phyloP scores from a whole-genome alignment of 2,888 invertebrate species.

The Cheilosia grossa region DNA sequence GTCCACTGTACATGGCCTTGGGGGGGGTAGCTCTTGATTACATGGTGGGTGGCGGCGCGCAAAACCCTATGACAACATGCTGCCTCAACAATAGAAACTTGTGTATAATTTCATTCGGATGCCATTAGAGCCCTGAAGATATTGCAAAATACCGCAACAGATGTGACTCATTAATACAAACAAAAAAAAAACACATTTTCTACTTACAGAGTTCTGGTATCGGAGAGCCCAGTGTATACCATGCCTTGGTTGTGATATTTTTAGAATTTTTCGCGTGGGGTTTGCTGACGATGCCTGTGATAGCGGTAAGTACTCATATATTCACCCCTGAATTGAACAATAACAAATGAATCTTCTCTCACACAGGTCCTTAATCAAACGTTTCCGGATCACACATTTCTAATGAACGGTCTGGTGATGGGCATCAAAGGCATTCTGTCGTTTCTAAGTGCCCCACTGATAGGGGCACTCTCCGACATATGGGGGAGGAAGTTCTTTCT shows the following conservation, averaged over 20 bases:
- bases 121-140: background rate
- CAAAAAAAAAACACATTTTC: constrained; percentile 60
- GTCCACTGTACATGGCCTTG: constrained; percentile 35
- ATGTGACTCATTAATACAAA: background rate
- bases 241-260: constrained; percentile 99
- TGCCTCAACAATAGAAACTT: constrained; percentile 6
- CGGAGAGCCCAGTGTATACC: constrained; percentile 98
- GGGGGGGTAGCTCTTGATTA: constrained; percentile 38
- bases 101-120: background rate
- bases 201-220: constrained; percentile 90
- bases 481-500: constrained; percentile 99
- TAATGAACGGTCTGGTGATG: constrained; percentile 99
- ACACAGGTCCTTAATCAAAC: constrained; percentile 94
- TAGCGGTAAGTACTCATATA: constrained; percentile 83
- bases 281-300: constrained; percentile 98
- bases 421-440: constrained; percentile 99
- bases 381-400: constrained; percentile 98
- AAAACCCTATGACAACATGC: constrained; percentile 7
- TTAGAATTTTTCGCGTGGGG: constrained; percentile 99
- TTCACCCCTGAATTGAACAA: background rate
- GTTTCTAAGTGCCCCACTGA: constrained; percentile 97
- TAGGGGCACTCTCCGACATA: constrained; percentile 98
- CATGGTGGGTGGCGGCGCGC: constrained; percentile 22
- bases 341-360: constrained; percentile 7
- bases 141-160: constrained; percentile 17